Evolutionary conservation across 1,140 invertebrate genomes (phyloP).

Genomic region (Arctopsyche grandis): DNA sequence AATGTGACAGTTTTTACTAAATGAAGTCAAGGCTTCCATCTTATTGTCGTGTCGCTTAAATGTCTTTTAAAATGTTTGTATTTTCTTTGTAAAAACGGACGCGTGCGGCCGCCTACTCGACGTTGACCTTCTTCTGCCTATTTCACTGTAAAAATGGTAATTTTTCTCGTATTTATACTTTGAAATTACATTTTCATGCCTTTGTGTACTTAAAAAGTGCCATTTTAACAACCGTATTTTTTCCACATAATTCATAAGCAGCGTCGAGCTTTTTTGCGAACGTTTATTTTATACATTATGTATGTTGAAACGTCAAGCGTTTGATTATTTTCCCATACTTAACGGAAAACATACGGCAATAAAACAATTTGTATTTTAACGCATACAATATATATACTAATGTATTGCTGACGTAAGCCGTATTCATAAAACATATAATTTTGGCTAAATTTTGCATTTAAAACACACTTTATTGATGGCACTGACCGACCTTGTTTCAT

Average conservation of each 20-base stretch:
- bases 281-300: background rate
- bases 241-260: background rate
- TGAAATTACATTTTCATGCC: slow-evolving; percentile 14
- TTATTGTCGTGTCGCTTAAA: background rate
- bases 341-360: no score
- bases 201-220: slow-evolving; percentile 20
- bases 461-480: background rate
- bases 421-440: no score
- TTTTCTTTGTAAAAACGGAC: slow-evolving; percentile 34
- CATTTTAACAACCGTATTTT: slow-evolving; percentile 6
- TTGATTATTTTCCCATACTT: slow-evolving; percentile 11
- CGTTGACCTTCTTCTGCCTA: slow-evolving; percentile 32
- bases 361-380: no score
- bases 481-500: slow-evolving; percentile 7
- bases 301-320: background rate
- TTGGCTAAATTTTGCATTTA: background rate
- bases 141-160: slow-evolving; percentile 33
- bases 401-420: no score
- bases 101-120: slow-evolving; percentile 12
- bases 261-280: background rate
- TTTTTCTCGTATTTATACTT: slow-evolving; percentile 14
- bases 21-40: slow-evolving; percentile 34
- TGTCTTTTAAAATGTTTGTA: slow-evolving; percentile 31
- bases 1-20: slow-evolving; percentile 36
- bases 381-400: no score